Conservation (phyloP, 2,888 invertebrate species). For the Coronaproctus castanopsis region DNA sequence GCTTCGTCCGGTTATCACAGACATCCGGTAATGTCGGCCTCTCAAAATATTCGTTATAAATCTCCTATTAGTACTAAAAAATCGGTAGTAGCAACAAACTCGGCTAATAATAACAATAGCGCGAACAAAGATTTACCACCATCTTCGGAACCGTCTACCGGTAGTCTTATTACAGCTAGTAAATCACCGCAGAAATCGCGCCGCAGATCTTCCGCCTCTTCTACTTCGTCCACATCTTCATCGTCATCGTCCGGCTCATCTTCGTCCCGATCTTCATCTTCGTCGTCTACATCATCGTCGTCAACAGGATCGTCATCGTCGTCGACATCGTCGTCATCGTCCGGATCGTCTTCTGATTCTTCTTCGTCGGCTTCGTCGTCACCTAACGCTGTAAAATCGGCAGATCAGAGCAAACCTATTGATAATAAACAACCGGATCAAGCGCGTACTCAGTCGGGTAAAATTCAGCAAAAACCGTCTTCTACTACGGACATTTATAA, state of each 20-base stretch:
- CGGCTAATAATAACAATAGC: background rate
- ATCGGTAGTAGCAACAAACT: background rate
- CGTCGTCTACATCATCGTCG: constrained; percentile 8
- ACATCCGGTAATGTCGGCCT: background rate
- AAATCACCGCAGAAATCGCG: background rate
- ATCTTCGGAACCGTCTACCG: background rate
- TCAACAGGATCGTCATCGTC: constrained; percentile 15
- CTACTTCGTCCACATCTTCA: constrained; percentile 2
- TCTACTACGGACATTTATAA: too few species aligned
- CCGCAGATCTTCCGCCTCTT: background rate
- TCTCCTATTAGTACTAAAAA: background rate
- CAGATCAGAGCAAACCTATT: too few species aligned
- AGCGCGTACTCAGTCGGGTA: too few species aligned
- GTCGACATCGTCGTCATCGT: constrained; percentile 15
- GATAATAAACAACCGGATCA: too few species aligned
- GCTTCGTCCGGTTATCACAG: background rate
- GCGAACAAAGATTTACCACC: background rate
- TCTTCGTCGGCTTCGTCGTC: constrained; percentile 5
- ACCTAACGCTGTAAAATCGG: background rate
- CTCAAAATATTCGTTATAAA: background rate
- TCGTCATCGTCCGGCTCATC: constrained; percentile 4
- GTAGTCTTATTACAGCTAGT: background rate
- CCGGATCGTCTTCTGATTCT: constrained; percentile 12
- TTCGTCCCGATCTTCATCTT: constrained; percentile 5
- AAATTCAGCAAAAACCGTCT: too few species aligned